Percentiles rank a stretch among this genome's conserved stretches.
These are phyloP conservation scores for Drosophila affinis DNA, from an alignment of 2,888 invertebrate species.

Conservation along the genomic window DNA sequence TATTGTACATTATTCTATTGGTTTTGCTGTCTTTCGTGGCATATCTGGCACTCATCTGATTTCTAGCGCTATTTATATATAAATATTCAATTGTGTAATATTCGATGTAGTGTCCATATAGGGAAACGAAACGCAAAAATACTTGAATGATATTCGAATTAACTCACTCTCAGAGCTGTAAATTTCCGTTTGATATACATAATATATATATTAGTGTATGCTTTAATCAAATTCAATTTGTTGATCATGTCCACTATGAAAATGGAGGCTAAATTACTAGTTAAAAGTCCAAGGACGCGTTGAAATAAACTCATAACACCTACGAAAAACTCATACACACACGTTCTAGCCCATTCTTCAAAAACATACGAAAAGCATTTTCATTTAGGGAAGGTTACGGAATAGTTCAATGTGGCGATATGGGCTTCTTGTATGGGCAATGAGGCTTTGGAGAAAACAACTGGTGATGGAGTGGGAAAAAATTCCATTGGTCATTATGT, in stretches of 20 bases:
- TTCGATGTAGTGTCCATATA: slow-evolving; percentile 24
- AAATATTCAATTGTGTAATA: slow-evolving; percentile 48
- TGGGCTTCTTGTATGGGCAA: too few species aligned
- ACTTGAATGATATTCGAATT: slow-evolving; percentile 38
- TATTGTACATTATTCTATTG: slow-evolving; percentile 56
- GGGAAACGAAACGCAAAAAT: slow-evolving; percentile 4
- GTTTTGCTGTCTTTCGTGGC: slow-evolving; percentile 33
- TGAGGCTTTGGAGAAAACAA: too few species aligned
- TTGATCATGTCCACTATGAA: slow-evolving; percentile 41
- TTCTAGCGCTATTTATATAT: slow-evolving; percentile 34
- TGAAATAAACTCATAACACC: slow-evolving; percentile 34
- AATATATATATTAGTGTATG: slow-evolving; percentile 16
- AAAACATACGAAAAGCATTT: slow-evolving; percentile 3
- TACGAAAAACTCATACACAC: slow-evolving; percentile 25
- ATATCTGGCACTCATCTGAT: slow-evolving; percentile 31
- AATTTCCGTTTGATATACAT: slow-evolving; percentile 37
- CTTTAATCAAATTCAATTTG: slow-evolving; percentile 43
- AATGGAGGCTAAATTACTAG: slow-evolving; percentile 28
- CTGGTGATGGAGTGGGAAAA: too few species aligned
- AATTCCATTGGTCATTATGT: too few species aligned
- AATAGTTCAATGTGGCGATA: not conserved
- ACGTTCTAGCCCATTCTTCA: slow-evolving; percentile 43
- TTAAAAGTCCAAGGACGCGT: slow-evolving; percentile 51
- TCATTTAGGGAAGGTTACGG: not conserved
- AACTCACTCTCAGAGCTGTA: slow-evolving; percentile 45